Base-by-base conservation (phyloP, 2,113 vertebrate genomes). In the Scatophagus argus region DNA sequence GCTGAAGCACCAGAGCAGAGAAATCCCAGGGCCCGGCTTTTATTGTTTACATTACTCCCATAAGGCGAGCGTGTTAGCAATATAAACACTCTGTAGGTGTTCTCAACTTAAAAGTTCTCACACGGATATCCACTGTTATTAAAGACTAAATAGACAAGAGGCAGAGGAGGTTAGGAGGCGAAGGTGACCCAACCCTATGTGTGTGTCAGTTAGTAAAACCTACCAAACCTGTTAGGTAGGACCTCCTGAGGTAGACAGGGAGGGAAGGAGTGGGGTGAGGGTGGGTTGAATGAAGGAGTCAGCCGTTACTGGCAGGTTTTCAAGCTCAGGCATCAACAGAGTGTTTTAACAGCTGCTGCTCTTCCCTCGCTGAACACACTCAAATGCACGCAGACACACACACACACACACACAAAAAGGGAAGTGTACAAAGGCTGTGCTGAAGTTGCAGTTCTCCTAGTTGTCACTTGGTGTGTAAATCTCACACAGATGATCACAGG, bases 271-370 rank as follows among this genome's bases (percentile, higher is more conserved):
- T 10, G 65, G 21, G 63, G 27, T 11, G 49, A 46, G 27, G 39
- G 39, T 25, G 14, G 75, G 49, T 11, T 76, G 74, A 78, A 67
- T 56, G 87, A 64, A 36, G 60, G 89, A 90, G 91, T 86, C 92
- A 93, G 92, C 90, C 85, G 90, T 91, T 92, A 87, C 90, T 92
- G 93, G 93, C 92, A 94, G 92, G 77, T 92, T 92, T 91, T 93
- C 86, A 93, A 87, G 76, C 79, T 80, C 92, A 92, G 90, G 87
- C 93, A 91, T 91, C 81, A 68, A 52, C 88, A 83, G 64, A 92
- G 90, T 93, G 92, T 93, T 94, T 92, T 93, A 93, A 92, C 94
- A 94, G 93, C 93, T 94, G 93, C 93, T 88, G 83, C 88, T 88
- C 84, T 90, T 93, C 90, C 91, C 79, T 84, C 47, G 11, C 47